phyloP scores from a whole-genome alignment of 1,140 invertebrate species.

The Pentalonia nigronervosa region DNA sequence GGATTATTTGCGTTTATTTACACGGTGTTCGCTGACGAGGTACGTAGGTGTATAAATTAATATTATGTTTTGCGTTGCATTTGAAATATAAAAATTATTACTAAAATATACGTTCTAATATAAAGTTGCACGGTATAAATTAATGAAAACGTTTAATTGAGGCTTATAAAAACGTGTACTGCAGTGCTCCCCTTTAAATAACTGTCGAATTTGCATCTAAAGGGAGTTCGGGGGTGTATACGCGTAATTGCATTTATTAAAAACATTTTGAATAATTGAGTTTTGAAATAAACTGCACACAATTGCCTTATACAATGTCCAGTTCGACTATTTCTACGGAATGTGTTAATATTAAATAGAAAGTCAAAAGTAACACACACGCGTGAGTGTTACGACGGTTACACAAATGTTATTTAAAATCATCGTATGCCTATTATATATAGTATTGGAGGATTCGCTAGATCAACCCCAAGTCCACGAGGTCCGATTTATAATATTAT shows the following conservation, averaged over 20 bases:
- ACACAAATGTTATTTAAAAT: not conserved
- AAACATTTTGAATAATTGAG: conserved; percentile 24
- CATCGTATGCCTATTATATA: not conserved
- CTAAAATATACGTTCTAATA: not conserved
- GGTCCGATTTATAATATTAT: not conserved
- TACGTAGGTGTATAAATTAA: too few species aligned
- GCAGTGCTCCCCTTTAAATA: not conserved
- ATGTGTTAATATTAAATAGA: not conserved
- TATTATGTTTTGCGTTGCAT: not conserved
- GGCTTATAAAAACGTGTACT: not conserved
- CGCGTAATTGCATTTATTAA: conserved; percentile 13
- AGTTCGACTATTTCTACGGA: not conserved
- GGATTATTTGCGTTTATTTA: not conserved
- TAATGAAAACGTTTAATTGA: conserved; percentile 37
- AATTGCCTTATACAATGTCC: not conserved
- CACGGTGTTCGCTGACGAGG: not conserved
- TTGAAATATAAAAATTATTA: not conserved
- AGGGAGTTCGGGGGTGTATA: not conserved
- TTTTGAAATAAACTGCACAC: not conserved
- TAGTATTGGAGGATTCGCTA: not conserved
- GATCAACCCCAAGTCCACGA: not conserved
- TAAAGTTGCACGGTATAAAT: not conserved
- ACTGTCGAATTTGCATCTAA: conserved; percentile 14
- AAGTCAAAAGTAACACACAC: not conserved
- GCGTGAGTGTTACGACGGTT: too few species aligned